Conservation (phyloP, 2,888 invertebrate genomes). For the Cyaniris semiargus region DNA sequence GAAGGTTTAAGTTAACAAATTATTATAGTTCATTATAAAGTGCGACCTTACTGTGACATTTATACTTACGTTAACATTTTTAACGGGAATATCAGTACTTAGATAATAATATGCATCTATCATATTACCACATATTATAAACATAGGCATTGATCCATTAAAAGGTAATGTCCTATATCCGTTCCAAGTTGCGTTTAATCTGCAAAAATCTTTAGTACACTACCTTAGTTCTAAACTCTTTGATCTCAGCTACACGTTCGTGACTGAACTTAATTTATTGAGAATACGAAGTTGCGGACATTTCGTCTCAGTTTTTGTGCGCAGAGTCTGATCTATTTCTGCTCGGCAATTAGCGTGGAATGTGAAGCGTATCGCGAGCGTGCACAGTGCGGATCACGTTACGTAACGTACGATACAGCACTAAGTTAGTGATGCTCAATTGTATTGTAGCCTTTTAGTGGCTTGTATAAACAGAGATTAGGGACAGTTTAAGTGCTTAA, state of each 20-base stretch:
- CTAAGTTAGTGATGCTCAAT: not conserved
- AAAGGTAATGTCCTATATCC: no score
- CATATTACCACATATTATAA: no score
- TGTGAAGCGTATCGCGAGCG: conserved; percentile 43
- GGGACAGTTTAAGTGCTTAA: not conserved
- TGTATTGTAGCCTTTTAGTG: not conserved
- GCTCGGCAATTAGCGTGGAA: conserved; percentile 40
- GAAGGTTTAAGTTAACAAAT: no score
- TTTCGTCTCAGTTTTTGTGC: conserved; percentile 8
- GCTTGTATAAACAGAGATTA: not conserved
- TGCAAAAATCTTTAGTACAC: not conserved
- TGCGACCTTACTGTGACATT: no score
- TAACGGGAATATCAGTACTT: no score
- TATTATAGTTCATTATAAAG: no score
- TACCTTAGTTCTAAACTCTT: not conserved
- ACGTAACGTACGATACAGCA: conserved; percentile 48
- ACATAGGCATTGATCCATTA: no score
- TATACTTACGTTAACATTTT: no score
- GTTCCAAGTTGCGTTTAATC: no score
- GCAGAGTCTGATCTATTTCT: conserved; percentile 18
- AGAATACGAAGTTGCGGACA: not conserved
- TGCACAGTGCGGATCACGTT: conserved; percentile 46
- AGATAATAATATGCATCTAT: no score
- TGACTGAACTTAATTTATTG: not conserved
- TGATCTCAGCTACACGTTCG: not conserved